Evolutionary conservation across 2,888 invertebrate species (phyloP), one percentile per base, ranked within the genome.

Genomic region (Thelaira solivaga): DNA sequence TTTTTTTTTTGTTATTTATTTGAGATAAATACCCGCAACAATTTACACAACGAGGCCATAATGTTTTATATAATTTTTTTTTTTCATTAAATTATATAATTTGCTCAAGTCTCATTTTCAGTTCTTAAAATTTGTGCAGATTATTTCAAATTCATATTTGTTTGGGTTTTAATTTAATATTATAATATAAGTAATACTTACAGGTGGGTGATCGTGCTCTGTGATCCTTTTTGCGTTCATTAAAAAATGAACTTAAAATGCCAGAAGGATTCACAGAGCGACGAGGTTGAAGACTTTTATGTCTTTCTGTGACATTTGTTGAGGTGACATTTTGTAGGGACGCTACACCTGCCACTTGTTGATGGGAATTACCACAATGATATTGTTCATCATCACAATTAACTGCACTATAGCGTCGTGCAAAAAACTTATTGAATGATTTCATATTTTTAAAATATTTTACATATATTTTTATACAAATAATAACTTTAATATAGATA

Each of bases 351-450:
- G 55, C 8, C n/a, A 80, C 61, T 22, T 81, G 51, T 45, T 34
- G 67, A 36, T 76, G 79, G 61, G 22, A 7, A 4, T 83, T 82
- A 22, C 82, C 55, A 41, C 71, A 79, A 20, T 80, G 47, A 24
- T 36, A 51, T 13, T 83, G 82, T 41, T 84, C 85, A 64, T 89
- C 88, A 80, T 82, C 88, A 0, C 88, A 86, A 83, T 90, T 91
- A 47, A 91, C 92, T 24, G 90, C 88, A 31, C 92, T 91, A 83
- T 92, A 93, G 13, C 90, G 90, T 64, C 91, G 88, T 2, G 90
- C 90, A 53, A 92, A 93, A 81, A 92, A 91, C 87, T 91, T 91
- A 81, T 90, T 89, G 16, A 93, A 86, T 82, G 93, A 93, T 88
- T 93, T 93, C 93, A 93, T 93, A 34, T 57, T 47, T 24, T 64